Evolutionary conservation across 2,888 invertebrate genomes (phyloP), one percentile per base, ranked within the genome.

Genomic region (Sipha maydis): DNA sequence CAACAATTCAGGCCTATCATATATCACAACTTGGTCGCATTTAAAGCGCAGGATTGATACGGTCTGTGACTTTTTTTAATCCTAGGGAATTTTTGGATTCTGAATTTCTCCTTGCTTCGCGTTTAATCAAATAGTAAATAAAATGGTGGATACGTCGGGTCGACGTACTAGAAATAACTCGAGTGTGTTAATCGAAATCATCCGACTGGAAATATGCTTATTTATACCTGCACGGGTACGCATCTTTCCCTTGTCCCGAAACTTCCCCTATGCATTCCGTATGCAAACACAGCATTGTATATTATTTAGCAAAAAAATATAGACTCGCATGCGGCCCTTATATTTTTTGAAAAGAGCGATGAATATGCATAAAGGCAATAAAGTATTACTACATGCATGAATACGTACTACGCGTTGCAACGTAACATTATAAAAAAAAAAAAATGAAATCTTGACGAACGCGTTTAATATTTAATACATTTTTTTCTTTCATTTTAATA

Each of bases 111-210:
- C 77, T 76, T 19, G 38, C 75, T 76, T 25, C 56, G 56, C 73
- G 38, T 86, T 88, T 88, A 88, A 80, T 88, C 88, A 82, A 88
- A 88, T 88, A 88, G 80, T 82, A 82, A 79, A 86, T 86, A 80
- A 79, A 79, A 86, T 28, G 85, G 69, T 54, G 78, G 21, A 79
- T 56, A 56, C 56, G 86, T 41, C 69, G 54, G 78, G 78, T 71
- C 34, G 73, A 73, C 73, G 80, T 82, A 75, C 80, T 61, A 82
- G 80, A 88, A 88, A 88, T 88, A 88, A 88, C 88, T 88, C 88
- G 75, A 82, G 88, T 76, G 82, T 61, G 73, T 56, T 88, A 88
- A 88, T 88, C 80, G 82, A 88, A 67, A 88, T 80, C 88, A 75
- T 88, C 75, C 88, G 82, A 82, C 88, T 82, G 82, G 67, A 88